These are phyloP conservation scores for Pseudocheirus occidentalis DNA, from an alignment of 2,797 vertebrate genomes.

Conservation along the genomic window DNA sequence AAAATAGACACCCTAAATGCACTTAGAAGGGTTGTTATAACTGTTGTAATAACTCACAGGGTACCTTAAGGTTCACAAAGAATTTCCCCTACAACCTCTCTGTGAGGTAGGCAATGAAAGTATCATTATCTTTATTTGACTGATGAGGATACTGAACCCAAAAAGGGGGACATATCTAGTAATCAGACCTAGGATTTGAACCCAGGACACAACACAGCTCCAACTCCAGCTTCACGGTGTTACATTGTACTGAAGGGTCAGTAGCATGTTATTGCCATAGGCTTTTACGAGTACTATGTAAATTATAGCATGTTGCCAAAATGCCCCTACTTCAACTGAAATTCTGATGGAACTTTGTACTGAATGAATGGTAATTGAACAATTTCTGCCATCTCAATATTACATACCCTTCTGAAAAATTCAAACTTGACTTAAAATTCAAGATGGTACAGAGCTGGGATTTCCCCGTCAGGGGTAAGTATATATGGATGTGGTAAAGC, in stretches of 20 bases:
- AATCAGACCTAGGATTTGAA: not conserved
- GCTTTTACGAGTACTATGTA: not conserved
- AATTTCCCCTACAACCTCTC: not conserved
- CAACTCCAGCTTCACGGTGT: not conserved
- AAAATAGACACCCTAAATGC: not conserved
- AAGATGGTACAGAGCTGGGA: not conserved
- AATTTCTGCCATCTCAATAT: not conserved
- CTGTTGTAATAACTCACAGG: not conserved
- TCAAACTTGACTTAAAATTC: not conserved
- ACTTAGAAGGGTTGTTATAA: not conserved
- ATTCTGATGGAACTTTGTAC: not conserved
- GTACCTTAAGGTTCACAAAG: not conserved
- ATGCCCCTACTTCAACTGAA: not conserved
- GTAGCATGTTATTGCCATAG: not conserved
- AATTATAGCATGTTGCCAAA: not conserved
- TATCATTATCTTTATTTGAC: not conserved
- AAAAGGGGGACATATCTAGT: not conserved
- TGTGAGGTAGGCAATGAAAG: not conserved
- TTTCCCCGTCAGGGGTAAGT: not conserved
- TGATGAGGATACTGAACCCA: not conserved
- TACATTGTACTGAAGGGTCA: not conserved
- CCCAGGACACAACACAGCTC: not conserved
- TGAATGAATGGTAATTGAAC: not conserved
- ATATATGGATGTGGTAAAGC: not conserved
- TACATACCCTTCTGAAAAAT: not conserved